phyloP scores from a whole-genome alignment of 2,797 vertebrate genomes.

The Caiman crocodilus region DNA sequence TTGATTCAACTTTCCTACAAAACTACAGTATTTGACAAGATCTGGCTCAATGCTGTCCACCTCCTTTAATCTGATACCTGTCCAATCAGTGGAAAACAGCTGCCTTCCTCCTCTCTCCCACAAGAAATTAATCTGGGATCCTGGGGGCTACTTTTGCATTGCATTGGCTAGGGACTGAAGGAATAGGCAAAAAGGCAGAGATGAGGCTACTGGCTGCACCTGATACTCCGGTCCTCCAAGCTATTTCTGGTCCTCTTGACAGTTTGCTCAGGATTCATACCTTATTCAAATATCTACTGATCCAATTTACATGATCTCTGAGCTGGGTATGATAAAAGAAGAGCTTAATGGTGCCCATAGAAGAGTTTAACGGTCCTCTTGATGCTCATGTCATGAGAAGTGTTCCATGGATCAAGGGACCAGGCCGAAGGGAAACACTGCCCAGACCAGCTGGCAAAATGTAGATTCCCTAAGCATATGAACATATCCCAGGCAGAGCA shows the following conservation, averaged over 20 bases:
- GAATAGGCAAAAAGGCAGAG: no score
- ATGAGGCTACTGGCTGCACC: no score
- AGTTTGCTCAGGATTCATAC: not conserved
- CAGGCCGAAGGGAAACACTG: not conserved
- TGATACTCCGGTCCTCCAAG: no score
- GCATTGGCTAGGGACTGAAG: no score
- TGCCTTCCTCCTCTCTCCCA: no score
- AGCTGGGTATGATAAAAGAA: not conserved
- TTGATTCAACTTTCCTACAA: not conserved
- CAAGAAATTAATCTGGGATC: no score
- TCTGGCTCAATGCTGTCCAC: not conserved
- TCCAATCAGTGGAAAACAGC: not conserved
- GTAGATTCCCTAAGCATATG: not conserved
- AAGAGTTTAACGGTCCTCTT: not conserved
- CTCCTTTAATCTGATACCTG: not conserved
- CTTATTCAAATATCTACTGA: not conserved
- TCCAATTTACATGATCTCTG: not conserved
- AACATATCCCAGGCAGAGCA: not conserved
- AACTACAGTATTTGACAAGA: not conserved
- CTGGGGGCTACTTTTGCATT: no score
- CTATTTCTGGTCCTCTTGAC: no score
- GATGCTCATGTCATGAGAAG: not conserved
- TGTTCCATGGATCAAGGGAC: not conserved
- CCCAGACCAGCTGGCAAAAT: not conserved
- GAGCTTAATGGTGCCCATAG: not conserved